These are phyloP conservation scores for Ageneiosus marmoratus DNA, from an alignment of 2,113 vertebrate genomes.

Conservation along the genomic window DNA sequence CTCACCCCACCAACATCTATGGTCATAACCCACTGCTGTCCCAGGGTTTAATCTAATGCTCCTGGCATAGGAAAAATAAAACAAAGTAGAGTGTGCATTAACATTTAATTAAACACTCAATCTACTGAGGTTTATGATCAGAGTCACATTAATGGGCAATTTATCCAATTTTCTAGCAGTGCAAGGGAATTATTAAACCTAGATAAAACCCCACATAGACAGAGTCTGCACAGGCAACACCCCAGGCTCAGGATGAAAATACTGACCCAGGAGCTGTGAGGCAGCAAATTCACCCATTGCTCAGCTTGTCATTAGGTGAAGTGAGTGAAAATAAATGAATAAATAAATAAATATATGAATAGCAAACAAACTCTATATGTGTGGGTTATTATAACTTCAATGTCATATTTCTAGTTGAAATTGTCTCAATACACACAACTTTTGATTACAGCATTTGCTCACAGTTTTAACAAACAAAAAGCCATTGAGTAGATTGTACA, in stretches of 20 bases:
- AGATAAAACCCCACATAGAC: background rate
- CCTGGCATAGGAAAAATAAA: background rate
- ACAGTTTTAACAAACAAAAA: constrained; percentile 1
- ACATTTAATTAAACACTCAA: background rate
- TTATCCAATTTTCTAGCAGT: background rate
- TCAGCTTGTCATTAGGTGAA: background rate
- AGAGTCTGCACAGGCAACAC: background rate
- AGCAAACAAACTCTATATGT: background rate
- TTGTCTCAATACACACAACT: background rate
- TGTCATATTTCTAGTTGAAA: background rate
- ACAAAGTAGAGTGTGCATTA: background rate
- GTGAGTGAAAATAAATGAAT: no score
- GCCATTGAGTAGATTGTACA: background rate
- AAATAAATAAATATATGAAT: no score
- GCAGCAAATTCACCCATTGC: background rate
- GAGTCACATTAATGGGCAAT: background rate
- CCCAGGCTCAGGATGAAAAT: background rate
- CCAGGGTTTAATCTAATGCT: background rate
- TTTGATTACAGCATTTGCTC: background rate
- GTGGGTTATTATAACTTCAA: constrained; percentile 5
- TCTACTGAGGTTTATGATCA: background rate
- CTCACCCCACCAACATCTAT: no score
- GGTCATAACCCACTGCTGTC: background rate
- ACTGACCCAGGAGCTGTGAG: constrained; percentile 1
- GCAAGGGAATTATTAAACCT: background rate